Evolutionary conservation across 2,888 invertebrate genomes (phyloP), one percentile per base, ranked within the genome.

Genomic region (Euzetes globulus): DNA sequence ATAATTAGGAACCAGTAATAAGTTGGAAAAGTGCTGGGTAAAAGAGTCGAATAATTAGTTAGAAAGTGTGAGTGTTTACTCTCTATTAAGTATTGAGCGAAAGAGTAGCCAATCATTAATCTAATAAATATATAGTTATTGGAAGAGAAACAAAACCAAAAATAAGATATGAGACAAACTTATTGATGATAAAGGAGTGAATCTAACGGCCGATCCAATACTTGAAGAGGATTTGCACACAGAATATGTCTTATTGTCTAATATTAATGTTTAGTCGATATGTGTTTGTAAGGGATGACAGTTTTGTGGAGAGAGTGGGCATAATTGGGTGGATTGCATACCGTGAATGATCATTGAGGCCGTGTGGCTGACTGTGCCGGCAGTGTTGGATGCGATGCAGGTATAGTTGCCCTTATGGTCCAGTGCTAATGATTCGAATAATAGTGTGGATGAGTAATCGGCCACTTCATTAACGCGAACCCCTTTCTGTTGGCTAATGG

Each of bases 371-470:
- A 80, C 81, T n/a, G 80, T 79, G 37, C 80, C 81, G 15, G 80
- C 81, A 17, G 79, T 79, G 77, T 81, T 81, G 71, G 77, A 33
- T 22, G 81, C 81, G 65, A 78, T 77, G 74, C 82, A 82, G 27
- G 81, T 82, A 77, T 81, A 82, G 77, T 82, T 81, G 37, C 82
- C 82, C 71, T 78, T 79, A 72, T 81, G 81, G 22, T 78, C 76
- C 1, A 80, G 78, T 47, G 79, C 79, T 55, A 81, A 78, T 17
- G 80, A 80, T 52, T 81, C 80, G 79, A 78, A 83, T 80, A 80
- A 80, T 78, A 79, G 80, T 80, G 80, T 83, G n/a, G 79, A 79
- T 45, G 80, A 80, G 72, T 80, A 80, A 65, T 81, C 80, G 58
- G 80, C 79, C 33, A 80, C 77, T 27, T 78, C 78, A 22, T 75